Evolutionary conservation across 2,797 vertebrate species (phyloP).

Genomic region (Phylloscopus collybita): DNA sequence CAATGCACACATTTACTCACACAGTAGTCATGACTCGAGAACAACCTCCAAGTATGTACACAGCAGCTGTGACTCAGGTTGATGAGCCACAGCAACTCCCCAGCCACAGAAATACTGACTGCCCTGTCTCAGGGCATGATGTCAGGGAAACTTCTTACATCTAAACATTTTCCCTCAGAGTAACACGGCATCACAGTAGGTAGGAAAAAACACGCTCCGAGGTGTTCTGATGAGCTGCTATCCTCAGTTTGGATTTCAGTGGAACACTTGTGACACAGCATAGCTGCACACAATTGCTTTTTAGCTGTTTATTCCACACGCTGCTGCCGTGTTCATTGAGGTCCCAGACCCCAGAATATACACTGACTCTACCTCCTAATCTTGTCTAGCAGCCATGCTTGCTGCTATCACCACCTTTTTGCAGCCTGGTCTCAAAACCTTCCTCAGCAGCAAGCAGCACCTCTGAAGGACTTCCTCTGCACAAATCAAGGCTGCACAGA

Average conservation of each 20-base stretch:
- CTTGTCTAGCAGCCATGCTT: neutral
- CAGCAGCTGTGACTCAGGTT: slow-evolving; percentile 1
- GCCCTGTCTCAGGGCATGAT: neutral
- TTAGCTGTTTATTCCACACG: neutral
- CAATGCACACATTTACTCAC: neutral
- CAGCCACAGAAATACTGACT: neutral
- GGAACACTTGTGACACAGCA: neutral
- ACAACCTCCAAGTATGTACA: neutral
- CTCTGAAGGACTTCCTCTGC: neutral
- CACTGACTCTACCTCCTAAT: neutral
- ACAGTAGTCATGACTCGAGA: neutral
- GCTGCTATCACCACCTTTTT: neutral
- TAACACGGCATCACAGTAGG: neutral
- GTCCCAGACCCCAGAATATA: neutral
- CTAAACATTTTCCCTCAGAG: neutral
- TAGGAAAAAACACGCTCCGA: neutral
- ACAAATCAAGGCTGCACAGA: neutral
- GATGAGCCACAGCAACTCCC: neutral
- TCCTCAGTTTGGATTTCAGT: neutral
- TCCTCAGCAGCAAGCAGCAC: neutral
- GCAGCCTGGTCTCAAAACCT: neutral
- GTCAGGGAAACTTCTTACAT: neutral
- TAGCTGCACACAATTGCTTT: neutral
- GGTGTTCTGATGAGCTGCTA: neutral
- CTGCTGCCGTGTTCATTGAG: neutral